phyloP scores from a whole-genome alignment of 1,140 invertebrate species.

The Stenopsyche tienmushanensis region DNA sequence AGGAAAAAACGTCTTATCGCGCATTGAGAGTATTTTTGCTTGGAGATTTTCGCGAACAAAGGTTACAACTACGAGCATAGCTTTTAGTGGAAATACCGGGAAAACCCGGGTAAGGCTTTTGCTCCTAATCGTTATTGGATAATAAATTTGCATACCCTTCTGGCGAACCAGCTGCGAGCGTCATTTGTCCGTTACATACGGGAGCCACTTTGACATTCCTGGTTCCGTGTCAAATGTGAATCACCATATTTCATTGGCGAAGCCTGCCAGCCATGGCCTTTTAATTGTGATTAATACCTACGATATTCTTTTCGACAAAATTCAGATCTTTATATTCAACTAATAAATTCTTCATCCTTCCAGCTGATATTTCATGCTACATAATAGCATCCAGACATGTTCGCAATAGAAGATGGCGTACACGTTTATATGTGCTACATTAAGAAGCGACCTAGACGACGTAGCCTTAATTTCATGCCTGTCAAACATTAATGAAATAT shows the following conservation, averaged over 20 bases:
- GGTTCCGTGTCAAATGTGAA: slow-evolving; percentile 25
- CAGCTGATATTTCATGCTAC: too few species aligned
- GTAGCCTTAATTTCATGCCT: too few species aligned
- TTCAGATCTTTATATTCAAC: too few species aligned
- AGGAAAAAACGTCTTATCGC: too few species aligned
- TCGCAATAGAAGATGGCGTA: too few species aligned
- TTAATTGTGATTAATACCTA: slow-evolving; percentile 35
- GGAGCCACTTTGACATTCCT: slow-evolving; percentile 9
- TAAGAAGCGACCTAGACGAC: too few species aligned
- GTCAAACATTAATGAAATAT: too few species aligned
- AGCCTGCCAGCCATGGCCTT: slow-evolving; percentile 16
- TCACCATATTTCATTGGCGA: slow-evolving; percentile 28
- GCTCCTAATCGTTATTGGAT: slow-evolving; percentile 33
- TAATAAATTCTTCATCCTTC: too few species aligned
- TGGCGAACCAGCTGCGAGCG: slow-evolving; percentile 12
- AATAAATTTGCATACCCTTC: slow-evolving; percentile 34
- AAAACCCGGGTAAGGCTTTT: slow-evolving; percentile 6
- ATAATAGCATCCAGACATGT: too few species aligned
- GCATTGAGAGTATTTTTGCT: too few species aligned
- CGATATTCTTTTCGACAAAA: not conserved
- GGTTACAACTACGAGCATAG: not conserved
- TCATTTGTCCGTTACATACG: slow-evolving; percentile 24
- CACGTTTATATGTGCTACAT: too few species aligned
- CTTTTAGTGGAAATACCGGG: not conserved
- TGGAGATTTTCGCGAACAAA: too few species aligned